A percentile compares a stretch with the other conserved stretches of the same genome.
Evolutionary conservation across 2,797 vertebrate genomes (phyloP).

Genomic region (Sebastes goodei): DNA sequence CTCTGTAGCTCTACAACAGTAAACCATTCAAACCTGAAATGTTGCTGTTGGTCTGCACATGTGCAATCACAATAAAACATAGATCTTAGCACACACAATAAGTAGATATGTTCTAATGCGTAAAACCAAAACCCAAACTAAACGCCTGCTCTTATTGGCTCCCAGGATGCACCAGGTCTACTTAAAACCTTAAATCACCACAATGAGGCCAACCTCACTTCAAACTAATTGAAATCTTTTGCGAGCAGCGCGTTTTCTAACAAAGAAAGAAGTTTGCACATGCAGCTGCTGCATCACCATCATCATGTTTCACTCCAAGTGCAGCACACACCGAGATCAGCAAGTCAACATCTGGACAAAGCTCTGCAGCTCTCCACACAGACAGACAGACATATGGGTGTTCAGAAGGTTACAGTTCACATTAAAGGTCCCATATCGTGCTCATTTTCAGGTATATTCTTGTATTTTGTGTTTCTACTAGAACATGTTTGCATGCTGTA

Average conservation of each 20-base stretch:
- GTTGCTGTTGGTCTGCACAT: neutral
- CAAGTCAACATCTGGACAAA: slow-evolving; percentile 8
- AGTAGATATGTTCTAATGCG: neutral
- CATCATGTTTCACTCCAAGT: neutral
- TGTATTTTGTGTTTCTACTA: too few relatives aligned
- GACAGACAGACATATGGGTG: neutral
- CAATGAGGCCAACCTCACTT: neutral
- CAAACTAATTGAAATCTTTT: neutral
- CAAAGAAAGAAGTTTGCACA: neutral
- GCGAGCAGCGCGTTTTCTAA: neutral
- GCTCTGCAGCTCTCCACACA: neutral
- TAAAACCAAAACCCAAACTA: neutral
- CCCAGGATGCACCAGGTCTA: neutral
- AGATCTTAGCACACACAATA: neutral
- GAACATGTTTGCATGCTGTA: too few relatives aligned
- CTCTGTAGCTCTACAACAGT: neutral
- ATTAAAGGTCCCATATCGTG: neutral
- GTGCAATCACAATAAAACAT: neutral
- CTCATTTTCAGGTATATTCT: too few relatives aligned
- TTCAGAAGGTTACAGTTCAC: neutral
- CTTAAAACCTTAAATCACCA: neutral
- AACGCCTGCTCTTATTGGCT: neutral
- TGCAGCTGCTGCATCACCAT: neutral
- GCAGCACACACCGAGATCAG: neutral
- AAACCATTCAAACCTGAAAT: neutral